phyloP scores from a whole-genome alignment of 1,140 invertebrate species.

The Drosophila lacertosa region DNA sequence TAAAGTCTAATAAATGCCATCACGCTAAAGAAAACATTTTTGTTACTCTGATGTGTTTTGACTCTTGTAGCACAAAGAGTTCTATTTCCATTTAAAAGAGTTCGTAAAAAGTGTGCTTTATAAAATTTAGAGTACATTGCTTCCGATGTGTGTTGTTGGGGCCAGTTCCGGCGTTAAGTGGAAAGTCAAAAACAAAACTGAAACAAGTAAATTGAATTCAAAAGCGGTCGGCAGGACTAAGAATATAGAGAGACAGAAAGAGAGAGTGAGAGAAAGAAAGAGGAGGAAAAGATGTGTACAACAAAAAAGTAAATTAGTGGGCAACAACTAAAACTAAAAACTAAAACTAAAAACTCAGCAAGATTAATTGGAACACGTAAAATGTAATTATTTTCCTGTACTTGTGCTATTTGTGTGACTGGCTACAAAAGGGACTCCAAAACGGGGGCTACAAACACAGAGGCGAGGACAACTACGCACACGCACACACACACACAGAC shows the following conservation, averaged over 20 bases:
- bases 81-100: not conserved
- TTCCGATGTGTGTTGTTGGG: constrained; percentile 17
- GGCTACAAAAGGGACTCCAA: not conserved
- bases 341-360: constrained; percentile 79
- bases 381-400: constrained; percentile 82
- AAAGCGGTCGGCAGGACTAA: constrained; percentile 31
- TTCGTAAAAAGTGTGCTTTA: not conserved
- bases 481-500: constrained; percentile 10
- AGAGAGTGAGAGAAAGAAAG: not conserved
- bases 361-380: constrained; percentile 82
- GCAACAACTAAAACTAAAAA: constrained; percentile 77
- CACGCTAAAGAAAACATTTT: too few relatives aligned
- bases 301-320: constrained; percentile 76
- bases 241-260: not conserved
- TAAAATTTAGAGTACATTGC: not conserved
- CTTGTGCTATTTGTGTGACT: constrained; percentile 77
- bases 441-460: not conserved
- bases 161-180: constrained; percentile 17
- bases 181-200: constrained; percentile 55
- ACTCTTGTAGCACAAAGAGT: too few relatives aligned
- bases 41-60: too few relatives aligned
- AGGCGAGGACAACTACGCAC: constrained; percentile 22
- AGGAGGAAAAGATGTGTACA: not conserved
- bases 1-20: too few relatives aligned
- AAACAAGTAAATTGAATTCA: constrained; percentile 76